Evolutionary conservation across 2,797 vertebrate species (phyloP).

Genomic region (Silurus lanzhouensis): DNA sequence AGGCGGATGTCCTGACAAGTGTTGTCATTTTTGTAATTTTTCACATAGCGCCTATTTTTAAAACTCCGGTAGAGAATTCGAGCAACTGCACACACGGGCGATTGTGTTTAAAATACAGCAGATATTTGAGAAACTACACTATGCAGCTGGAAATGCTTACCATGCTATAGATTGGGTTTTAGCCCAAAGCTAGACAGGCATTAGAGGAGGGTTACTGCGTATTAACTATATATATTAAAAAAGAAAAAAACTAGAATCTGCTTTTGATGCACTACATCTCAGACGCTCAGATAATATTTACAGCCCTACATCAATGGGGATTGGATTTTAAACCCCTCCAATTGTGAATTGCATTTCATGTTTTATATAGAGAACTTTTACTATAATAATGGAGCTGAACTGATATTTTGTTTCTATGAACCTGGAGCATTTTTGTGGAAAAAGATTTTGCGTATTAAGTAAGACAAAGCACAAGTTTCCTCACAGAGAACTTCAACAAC

Average conservation of each 20-base stretch:
- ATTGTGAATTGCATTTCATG: neutral
- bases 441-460: neutral
- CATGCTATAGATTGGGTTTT: neutral
- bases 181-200: neutral
- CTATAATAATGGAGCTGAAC: neutral
- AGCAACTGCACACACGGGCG: neutral
- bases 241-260: neutral
- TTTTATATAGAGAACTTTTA: neutral
- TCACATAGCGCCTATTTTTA: slow-evolving; percentile 18
- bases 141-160: neutral
- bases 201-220: neutral
- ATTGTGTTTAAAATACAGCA: neutral
- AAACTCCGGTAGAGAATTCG: neutral
- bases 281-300: slow-evolving; percentile 25
- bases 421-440: neutral
- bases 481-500: neutral
- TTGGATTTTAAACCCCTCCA: neutral
- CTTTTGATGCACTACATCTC: neutral
- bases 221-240: neutral
- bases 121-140: neutral
- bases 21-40: slow-evolving; percentile 35
- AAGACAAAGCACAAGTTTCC: neutral
- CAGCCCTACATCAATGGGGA: neutral
- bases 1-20: slow-evolving; percentile 31
- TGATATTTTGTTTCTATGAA: neutral